Evolutionary conservation across 2,888 invertebrate genomes (phyloP).

Genomic region (Orthonychiurus folsomi): DNA sequence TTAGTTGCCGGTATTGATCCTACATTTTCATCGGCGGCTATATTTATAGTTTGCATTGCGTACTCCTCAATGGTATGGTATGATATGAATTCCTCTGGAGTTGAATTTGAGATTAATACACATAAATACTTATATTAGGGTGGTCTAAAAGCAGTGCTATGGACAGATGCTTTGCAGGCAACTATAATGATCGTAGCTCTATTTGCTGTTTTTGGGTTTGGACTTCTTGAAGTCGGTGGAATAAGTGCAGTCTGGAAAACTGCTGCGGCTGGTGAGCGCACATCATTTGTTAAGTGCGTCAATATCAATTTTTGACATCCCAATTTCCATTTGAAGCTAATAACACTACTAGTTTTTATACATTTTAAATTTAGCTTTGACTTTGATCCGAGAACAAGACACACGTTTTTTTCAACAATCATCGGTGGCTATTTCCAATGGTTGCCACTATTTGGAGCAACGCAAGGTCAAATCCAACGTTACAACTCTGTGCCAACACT

Average conservation of each 20-base stretch:
- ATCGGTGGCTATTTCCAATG: conserved; percentile 33
- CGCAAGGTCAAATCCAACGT: too few relatives aligned
- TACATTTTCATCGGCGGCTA: conserved; percentile 67
- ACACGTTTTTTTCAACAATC: conserved; percentile 33
- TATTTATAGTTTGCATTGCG: conserved; percentile 78
- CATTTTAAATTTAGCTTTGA: conserved; percentile 30
- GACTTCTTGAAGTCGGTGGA: conserved; percentile 59
- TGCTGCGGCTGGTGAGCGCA: conserved; percentile 53
- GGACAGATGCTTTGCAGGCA: conserved; percentile 70
- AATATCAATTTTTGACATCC: too few relatives aligned
- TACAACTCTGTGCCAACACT: too few relatives aligned
- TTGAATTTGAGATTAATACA: too few relatives aligned
- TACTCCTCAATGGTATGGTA: conserved; percentile 86
- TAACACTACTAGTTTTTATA: too few relatives aligned
- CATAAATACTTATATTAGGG: too few relatives aligned
- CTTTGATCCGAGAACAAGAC: conserved; percentile 31
- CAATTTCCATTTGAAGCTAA: too few relatives aligned
- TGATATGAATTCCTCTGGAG: conserved; percentile 22
- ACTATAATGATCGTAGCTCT: conserved; percentile 64
- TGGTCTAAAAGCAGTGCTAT: conserved; percentile 68
- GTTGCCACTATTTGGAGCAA: conserved; percentile 18
- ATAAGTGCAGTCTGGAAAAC: conserved; percentile 54
- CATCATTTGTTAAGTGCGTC: too few relatives aligned
- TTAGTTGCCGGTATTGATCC: conserved; percentile 73
- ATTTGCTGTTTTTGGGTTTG: conserved; percentile 56